phyloP scores from a whole-genome alignment of 2,113 vertebrate species.

The Gasterosteus aculeatus region DNA sequence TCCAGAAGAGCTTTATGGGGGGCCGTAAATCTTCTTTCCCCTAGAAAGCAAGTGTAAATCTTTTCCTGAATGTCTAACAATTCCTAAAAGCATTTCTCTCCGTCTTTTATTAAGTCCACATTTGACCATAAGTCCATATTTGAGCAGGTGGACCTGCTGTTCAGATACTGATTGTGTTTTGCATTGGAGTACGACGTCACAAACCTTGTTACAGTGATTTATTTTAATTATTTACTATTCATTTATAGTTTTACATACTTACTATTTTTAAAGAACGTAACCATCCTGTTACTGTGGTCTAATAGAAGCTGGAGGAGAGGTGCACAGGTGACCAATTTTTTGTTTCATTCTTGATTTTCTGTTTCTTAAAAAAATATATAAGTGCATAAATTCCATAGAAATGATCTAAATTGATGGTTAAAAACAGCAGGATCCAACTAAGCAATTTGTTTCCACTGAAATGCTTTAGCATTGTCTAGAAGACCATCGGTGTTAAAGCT shows the following conservation, averaged over 20 bases:
- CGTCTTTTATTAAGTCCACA: background rate
- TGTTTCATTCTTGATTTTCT: background rate
- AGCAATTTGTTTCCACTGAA: conserved; percentile 5
- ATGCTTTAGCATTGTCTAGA: background rate
- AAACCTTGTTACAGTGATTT: conserved; percentile 12
- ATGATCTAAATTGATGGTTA: background rate
- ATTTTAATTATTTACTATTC: background rate
- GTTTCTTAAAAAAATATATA: background rate
- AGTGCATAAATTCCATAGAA: background rate
- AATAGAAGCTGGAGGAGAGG: background rate
- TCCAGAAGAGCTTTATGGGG: background rate
- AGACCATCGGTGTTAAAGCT: background rate
- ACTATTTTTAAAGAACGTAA: background rate
- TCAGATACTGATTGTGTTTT: conserved; percentile 28
- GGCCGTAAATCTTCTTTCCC: background rate
- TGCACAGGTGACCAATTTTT: background rate
- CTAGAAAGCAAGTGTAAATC: background rate
- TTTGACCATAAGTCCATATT: background rate
- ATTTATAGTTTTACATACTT: background rate
- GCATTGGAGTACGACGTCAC: conserved; percentile 16
- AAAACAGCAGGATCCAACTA: conserved; percentile 4
- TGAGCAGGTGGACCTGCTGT: conserved; percentile 7
- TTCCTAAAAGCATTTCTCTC: conserved; percentile 13
- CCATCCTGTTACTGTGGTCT: background rate
- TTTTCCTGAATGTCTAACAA: background rate